Evolutionary conservation across 2,888 invertebrate species (phyloP).

Genomic region (Conistra vaccinii): DNA sequence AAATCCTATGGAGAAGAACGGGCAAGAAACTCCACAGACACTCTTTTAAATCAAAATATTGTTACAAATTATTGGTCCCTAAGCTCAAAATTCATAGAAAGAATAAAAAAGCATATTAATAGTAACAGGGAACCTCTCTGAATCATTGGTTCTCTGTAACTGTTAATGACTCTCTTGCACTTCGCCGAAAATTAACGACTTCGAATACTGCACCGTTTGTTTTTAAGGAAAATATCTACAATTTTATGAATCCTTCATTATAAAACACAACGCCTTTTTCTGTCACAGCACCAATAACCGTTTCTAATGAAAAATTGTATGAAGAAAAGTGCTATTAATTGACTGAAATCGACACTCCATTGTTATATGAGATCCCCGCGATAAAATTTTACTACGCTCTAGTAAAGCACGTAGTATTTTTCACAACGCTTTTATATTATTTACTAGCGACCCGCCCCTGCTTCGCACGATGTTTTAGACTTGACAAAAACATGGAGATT

Average conservation of each 20-base stretch:
- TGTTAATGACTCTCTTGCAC: background rate
- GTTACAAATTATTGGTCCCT: too few species aligned
- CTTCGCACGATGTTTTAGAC: too few species aligned
- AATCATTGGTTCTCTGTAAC: background rate
- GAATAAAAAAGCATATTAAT: too few species aligned
- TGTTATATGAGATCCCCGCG: conserved; percentile 19
- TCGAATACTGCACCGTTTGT: background rate
- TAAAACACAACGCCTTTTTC: background rate
- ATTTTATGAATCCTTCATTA: too few species aligned
- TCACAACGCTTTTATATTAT: background rate
- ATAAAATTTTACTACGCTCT: conserved; percentile 19
- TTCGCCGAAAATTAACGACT: background rate
- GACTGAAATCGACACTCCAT: conserved; percentile 39
- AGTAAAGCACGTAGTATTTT: conserved; percentile 5
- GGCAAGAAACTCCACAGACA: too few species aligned
- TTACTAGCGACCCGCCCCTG: background rate
- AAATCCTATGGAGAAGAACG: too few species aligned
- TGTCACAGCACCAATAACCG: background rate
- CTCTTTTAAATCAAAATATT: too few species aligned
- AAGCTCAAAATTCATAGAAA: too few species aligned
- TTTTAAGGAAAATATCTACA: background rate
- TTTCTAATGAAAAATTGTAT: background rate
- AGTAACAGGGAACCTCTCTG: background rate
- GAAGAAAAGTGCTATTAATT: conserved; percentile 2
- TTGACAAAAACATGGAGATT: too few species aligned